Conservation (phyloP, 1,140 invertebrate genomes). For the Microvelia longipes region DNA sequence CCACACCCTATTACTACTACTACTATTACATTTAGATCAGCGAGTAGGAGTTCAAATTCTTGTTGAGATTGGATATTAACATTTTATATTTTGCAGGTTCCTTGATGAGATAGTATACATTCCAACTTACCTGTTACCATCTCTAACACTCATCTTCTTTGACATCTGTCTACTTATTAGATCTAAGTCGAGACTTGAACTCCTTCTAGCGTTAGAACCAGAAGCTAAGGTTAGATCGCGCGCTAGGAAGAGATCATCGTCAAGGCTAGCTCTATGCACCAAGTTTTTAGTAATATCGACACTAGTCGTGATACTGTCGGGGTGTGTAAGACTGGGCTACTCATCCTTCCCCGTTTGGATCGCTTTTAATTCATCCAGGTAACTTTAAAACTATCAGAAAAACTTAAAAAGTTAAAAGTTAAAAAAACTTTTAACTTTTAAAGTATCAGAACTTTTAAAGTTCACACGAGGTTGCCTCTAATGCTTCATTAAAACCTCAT, state of each 20-base stretch:
- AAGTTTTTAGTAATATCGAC: neutral
- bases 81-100: constrained; percentile 30
- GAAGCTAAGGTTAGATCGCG: constrained; percentile 40
- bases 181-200: constrained; percentile 34
- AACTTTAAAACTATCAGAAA: neutral
- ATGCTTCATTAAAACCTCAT: too few species aligned
- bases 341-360: neutral
- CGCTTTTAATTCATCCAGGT: neutral
- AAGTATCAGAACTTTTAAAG: too few species aligned
- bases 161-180: constrained; percentile 32
- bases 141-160: constrained; percentile 29
- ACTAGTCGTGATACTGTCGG: neutral
- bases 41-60: constrained; percentile 26
- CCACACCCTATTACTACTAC: too few species aligned
- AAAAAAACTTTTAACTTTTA: too few species aligned
- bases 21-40: too few species aligned
- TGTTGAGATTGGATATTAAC: constrained; percentile 29
- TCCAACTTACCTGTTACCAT: constrained; percentile 32
- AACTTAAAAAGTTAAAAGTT: too few species aligned
- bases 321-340: neutral
- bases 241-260: constrained; percentile 29
- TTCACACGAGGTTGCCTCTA: too few species aligned
- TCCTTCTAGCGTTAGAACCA: constrained; percentile 36
- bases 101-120: constrained; percentile 32
- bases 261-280: constrained; percentile 24